phyloP scores from a whole-genome alignment of 2,113 vertebrate genomes.

The Agapornis roseicollis region DNA sequence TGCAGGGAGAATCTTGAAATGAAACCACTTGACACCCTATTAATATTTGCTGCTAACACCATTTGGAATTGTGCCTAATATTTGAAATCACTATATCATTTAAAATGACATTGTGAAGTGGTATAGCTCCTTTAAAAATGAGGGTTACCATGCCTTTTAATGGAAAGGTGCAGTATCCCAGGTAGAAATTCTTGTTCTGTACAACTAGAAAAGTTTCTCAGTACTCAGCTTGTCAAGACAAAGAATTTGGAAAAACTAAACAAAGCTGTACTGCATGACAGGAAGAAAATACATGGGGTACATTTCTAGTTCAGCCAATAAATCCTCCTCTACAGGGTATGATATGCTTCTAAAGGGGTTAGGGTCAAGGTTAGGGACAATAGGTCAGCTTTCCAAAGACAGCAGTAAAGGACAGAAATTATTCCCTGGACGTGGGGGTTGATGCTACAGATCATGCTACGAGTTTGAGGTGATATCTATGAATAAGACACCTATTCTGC shows the following conservation, averaged over 20 bases:
- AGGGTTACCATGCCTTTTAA: neutral
- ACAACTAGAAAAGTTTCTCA: neutral
- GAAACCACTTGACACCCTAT: slow-evolving; percentile 1
- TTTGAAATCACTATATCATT: neutral
- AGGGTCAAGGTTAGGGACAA: no score
- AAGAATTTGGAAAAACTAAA: neutral
- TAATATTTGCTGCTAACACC: slow-evolving; percentile 1
- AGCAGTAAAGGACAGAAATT: neutral
- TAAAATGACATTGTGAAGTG: neutral
- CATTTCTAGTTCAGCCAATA: neutral
- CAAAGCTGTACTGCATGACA: neutral
- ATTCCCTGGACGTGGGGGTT: neutral
- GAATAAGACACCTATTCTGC: neutral
- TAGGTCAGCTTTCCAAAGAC: neutral
- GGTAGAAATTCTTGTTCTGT: neutral
- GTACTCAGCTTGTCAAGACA: neutral
- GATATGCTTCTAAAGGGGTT: neutral
- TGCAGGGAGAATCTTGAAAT: neutral
- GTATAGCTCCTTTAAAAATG: neutral
- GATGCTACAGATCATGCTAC: neutral
- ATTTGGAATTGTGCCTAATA: neutral
- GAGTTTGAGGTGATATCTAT: neutral
- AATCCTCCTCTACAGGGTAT: neutral
- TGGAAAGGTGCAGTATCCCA: neutral
- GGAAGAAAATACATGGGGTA: neutral